phyloP scores from a whole-genome alignment of 2,888 invertebrate genomes.

The Melinaea marsaeus region DNA sequence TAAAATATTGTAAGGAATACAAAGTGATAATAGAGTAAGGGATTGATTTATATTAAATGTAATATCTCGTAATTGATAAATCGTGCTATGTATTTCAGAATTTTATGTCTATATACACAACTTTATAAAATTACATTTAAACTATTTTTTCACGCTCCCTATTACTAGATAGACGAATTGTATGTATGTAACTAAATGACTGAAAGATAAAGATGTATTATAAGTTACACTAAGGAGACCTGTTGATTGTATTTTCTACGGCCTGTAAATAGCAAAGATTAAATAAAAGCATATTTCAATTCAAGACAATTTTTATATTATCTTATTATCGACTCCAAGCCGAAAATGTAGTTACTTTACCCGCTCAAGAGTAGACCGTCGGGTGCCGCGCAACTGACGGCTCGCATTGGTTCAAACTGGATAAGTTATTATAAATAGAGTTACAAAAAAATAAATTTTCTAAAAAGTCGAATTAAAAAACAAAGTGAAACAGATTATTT shows the following conservation, averaged over 20 bases:
- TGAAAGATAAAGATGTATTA: conserved; percentile 67
- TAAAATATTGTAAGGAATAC: conserved; percentile 62
- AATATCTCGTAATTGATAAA: conserved; percentile 52
- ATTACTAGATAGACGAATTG: conserved; percentile 52
- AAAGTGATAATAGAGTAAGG: conserved; percentile 76
- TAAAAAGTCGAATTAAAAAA: conserved; percentile 9
- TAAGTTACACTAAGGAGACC: conserved; percentile 68
- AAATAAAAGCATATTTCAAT: conserved; percentile 57
- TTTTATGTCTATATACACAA: conserved; percentile 40
- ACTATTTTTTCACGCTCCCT: conserved; percentile 69
- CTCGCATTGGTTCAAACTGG: too few relatives aligned
- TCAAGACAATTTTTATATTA: conserved; percentile 19
- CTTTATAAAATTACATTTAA: conserved; percentile 36
- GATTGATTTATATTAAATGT: conserved; percentile 55
- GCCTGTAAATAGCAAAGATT: conserved; percentile 71
- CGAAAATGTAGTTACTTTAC: too few relatives aligned
- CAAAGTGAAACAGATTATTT: background rate
- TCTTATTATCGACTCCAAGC: too few relatives aligned
- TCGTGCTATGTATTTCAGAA: conserved; percentile 60
- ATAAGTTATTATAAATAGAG: too few relatives aligned
- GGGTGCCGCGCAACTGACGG: too few relatives aligned
- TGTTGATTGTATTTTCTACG: conserved; percentile 71
- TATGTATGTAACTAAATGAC: conserved; percentile 57
- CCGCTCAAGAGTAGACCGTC: too few relatives aligned
- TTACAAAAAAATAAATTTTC: background rate